Percentiles rank a stretch among this genome's conserved stretches.
phyloP scores from a whole-genome alignment of 1,140 invertebrate genomes.

The Lordiphosa mommai region DNA sequence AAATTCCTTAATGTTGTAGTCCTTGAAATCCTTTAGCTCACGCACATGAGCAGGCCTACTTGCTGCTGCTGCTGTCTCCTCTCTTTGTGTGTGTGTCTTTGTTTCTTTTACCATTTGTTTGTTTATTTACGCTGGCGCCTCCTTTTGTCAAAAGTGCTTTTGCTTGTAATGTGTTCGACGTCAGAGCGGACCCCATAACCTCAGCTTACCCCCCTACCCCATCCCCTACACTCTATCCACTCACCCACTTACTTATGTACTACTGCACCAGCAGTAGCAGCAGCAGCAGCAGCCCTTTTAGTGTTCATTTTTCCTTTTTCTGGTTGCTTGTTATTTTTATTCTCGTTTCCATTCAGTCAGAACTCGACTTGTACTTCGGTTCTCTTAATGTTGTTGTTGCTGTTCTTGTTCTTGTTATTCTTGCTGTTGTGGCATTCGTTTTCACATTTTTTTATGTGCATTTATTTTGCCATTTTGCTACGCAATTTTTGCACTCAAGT shows the following conservation, averaged over 20 bases:
- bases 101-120: constrained; percentile 65
- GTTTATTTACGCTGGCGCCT: constrained; percentile 73
- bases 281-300: constrained; percentile 14
- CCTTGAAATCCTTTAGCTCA: constrained; percentile 68
- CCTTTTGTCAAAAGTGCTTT: constrained; percentile 75
- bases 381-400: constrained; percentile 14
- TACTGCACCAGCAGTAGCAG: neutral
- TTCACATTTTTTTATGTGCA: constrained; percentile 72
- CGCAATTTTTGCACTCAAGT: constrained; percentile 77
- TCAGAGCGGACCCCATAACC: constrained; percentile 38
- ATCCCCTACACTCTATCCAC: neutral
- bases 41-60: constrained; percentile 45
- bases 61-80: constrained; percentile 8
- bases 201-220: neutral
- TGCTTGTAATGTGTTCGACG: constrained; percentile 75
- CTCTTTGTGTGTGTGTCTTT: constrained; percentile 25
- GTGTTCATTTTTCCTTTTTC: constrained; percentile 35
- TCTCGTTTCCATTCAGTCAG: constrained; percentile 62
- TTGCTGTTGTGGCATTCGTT: constrained; percentile 40
- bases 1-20: constrained; percentile 71
- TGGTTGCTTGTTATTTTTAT: constrained; percentile 53
- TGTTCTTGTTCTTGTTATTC: constrained; percentile 28
- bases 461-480: constrained; percentile 57
- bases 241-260: constrained; percentile 1
- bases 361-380: constrained; percentile 28